Evolutionary conservation across 2,797 vertebrate species (phyloP), one percentile per base, ranked within the genome.

Genomic region (Nyctalus aviator): DNA sequence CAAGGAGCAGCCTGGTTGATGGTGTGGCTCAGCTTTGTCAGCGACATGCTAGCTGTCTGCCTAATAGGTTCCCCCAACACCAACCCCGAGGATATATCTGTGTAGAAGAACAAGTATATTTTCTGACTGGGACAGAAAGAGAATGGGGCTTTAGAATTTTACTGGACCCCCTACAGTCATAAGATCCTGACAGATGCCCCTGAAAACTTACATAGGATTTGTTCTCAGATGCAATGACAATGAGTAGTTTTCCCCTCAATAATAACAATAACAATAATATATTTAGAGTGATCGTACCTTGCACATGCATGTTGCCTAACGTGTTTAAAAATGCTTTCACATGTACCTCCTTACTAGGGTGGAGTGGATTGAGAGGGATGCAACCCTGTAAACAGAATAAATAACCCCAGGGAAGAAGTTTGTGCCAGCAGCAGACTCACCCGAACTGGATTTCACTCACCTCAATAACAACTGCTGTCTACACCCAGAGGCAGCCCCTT

Each of bases 1-100:
- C 72, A 82, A 90, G 96, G 93, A 96, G 97, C 97, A 94, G 72
- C 82, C 95, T 94, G 93, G 94, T 93, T 96, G 97, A 96, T 97
- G 97, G 96, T 44, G 85, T 4, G 92, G 94, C 94, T 88, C 44
- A 79, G 90, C 94, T 48, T 68, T 35, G 50, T 25, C 83, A 4
- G 23, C 46, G 75, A 30, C 76, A 76, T 23, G 66, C 5, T 30
- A 30, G 0, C 72, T 72, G 71, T 57, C 50, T 3, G 37, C 17
- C 7, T 13, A 66, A 17, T 87, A 66, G 86, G 27, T 2, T 35
- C 71, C 32, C 75, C 57, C n/a, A 30, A 1, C 23, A 12, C 88
- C 76, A 18, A 0, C 75, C 32, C 3, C 0, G 1, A 25, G 66
- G 81, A 12, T 17, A 0, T 55, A 76, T 53, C 78, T 55, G 5